Evolutionary conservation across 2,888 invertebrate species (phyloP).

Genomic region (Sthenelais limicola): DNA sequence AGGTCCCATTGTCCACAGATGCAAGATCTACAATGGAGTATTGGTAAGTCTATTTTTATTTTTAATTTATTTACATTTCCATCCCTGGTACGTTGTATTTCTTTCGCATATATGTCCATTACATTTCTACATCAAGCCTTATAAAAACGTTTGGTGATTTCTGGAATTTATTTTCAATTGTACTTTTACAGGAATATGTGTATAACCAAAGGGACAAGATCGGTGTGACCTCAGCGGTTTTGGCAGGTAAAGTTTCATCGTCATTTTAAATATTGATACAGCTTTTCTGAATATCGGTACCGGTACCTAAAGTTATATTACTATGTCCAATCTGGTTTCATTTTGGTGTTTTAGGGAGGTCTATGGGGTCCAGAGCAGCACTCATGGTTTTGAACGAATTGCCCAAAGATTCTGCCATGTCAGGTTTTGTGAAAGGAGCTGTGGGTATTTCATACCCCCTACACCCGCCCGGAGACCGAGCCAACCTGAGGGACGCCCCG

Average conservation of each 20-base stretch:
- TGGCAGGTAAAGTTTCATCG: background rate
- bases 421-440: slow-evolving; percentile 46
- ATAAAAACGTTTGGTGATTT: too few relatives aligned
- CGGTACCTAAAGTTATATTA: too few relatives aligned
- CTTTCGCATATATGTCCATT: too few relatives aligned
- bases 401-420: slow-evolving; percentile 35
- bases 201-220: background rate
- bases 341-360: slow-evolving; percentile 50
- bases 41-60: slow-evolving; percentile 47
- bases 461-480: slow-evolving; percentile 47
- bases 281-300: too few relatives aligned
- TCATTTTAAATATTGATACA: too few relatives aligned
- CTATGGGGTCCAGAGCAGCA: slow-evolving; percentile 55
- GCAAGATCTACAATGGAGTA: slow-evolving; percentile 48
- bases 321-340: too few relatives aligned
- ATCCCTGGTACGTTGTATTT: too few relatives aligned
- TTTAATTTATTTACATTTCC: background rate
- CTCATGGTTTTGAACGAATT: slow-evolving; percentile 46
- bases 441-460: slow-evolving; percentile 55
- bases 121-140: too few relatives aligned
- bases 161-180: background rate
- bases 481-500: slow-evolving; percentile 48
- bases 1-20: slow-evolving; percentile 51
- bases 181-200: background rate
- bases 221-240: background rate